A percentile compares a stretch with the other conserved stretches of the same genome.
Evolutionary conservation across 1,140 invertebrate genomes (phyloP).

Genomic region (Apis laboriosa): DNA sequence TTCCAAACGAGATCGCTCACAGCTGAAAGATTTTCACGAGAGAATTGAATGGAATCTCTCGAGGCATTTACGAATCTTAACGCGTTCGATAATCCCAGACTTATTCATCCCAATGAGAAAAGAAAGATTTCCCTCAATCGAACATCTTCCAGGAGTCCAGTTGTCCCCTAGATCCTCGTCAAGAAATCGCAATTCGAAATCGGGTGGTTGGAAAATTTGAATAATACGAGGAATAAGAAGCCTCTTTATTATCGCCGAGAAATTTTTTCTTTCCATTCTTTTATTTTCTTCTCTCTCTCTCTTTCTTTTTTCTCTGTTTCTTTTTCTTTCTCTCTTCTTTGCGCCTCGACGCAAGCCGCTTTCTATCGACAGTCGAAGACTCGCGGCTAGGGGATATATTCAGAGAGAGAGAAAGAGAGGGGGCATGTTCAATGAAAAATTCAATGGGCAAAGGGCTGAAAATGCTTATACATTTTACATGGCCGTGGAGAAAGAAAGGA

Average conservation of each 20-base stretch:
- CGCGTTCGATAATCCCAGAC: neutral
- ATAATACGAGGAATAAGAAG: conserved; percentile 38
- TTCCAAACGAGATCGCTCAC: too few relatives aligned
- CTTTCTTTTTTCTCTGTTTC: neutral
- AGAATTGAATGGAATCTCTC: conserved; percentile 23
- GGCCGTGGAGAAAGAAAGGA: neutral
- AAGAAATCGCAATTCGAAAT: conserved; percentile 4
- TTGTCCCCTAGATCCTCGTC: neutral
- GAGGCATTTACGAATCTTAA: conserved; percentile 6
- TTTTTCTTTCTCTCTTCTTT: too few relatives aligned
- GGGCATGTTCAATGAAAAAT: conserved; percentile 34
- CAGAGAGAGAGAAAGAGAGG: too few relatives aligned
- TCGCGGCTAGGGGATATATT: conserved; percentile 17
- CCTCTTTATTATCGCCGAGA: conserved; percentile 25
- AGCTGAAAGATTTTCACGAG: conserved; percentile 5
- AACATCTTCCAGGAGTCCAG: neutral
- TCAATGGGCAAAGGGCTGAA: conserved; percentile 19
- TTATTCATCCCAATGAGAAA: neutral
- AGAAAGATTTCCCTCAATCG: conserved; percentile 4
- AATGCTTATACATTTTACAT: conserved; percentile 42
- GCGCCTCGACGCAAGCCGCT: neutral
- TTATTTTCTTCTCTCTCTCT: neutral
- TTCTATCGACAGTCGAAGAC: conserved; percentile 8
- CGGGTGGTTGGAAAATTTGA: conserved; percentile 25
- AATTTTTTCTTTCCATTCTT: conserved; percentile 1